phyloP scores from a whole-genome alignment of 2,888 invertebrate species.

The Biston stratarius region DNA sequence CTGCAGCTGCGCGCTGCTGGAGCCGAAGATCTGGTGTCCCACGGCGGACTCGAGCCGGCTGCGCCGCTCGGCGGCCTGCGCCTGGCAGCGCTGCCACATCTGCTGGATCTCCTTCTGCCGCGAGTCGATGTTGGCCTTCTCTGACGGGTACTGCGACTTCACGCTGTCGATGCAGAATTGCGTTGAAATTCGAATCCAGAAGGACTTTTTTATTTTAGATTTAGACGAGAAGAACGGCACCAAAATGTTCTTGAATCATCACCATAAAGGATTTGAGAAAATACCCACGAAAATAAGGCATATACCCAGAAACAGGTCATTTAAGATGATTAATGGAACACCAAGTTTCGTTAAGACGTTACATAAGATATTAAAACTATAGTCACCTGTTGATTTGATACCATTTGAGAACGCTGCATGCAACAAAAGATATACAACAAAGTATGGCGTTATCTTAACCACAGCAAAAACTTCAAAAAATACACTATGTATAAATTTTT shows the following conservation, averaged over 20 bases:
- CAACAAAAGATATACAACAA: constrained; percentile 39
- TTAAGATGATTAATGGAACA: too few species aligned
- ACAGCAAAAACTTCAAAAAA: not conserved
- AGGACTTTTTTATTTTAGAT: too few species aligned
- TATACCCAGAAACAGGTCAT: too few species aligned
- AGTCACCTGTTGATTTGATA: constrained; percentile 57
- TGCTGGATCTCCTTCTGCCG: constrained; percentile 94
- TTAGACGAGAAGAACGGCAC: too few species aligned
- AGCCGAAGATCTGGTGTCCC: constrained; percentile 97
- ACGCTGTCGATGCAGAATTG: constrained; percentile 85
- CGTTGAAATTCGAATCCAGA: too few species aligned
- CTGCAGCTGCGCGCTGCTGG: constrained; percentile 92
- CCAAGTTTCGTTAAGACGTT: too few species aligned
- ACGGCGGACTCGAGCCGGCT: constrained; percentile 96
- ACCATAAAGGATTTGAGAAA: too few species aligned
- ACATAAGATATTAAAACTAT: too few species aligned
- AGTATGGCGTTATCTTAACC: constrained; percentile 1
- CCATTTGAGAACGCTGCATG: constrained; percentile 69
- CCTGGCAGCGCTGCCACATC: constrained; percentile 95
- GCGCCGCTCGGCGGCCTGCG: constrained; percentile 94
- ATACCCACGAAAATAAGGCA: too few species aligned
- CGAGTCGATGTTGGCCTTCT: constrained; percentile 93
- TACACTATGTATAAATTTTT: too few species aligned
- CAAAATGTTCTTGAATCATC: too few species aligned
- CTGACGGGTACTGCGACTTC: constrained; percentile 96